These are phyloP conservation scores for Bombus balteatus DNA, from an alignment of 1,140 invertebrate genomes.

Conservation along the genomic window DNA sequence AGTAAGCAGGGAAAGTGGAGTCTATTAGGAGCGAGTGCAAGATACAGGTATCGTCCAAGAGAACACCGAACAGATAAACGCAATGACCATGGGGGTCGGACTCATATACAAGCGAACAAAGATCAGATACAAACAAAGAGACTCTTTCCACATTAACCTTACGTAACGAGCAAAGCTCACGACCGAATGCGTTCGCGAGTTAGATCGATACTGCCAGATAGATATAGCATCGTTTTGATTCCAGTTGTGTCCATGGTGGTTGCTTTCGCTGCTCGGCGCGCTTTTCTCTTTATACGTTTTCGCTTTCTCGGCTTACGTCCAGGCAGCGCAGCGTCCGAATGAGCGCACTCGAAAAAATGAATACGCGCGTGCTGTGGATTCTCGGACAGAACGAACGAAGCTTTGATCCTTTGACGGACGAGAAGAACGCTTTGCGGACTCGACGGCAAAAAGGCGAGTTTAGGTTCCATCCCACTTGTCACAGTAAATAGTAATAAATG, in stretches of 20 bases:
- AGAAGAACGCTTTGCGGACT: slow-evolving; percentile 30
- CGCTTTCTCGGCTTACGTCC: slow-evolving; percentile 10
- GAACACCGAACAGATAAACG: slow-evolving; percentile 11
- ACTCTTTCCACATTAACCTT: slow-evolving; percentile 44
- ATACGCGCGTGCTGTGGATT: background rate
- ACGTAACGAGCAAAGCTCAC: slow-evolving; percentile 25
- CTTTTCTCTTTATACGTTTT: slow-evolving; percentile 13
- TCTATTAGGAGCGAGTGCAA: slow-evolving; percentile 10
- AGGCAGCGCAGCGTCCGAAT: background rate
- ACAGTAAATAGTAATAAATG: slow-evolving; percentile 24
- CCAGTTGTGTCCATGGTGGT: slow-evolving; percentile 1
- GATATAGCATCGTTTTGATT: slow-evolving; percentile 21
- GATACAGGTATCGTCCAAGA: background rate
- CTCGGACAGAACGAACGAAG: background rate
- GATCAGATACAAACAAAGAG: slow-evolving; percentile 39
- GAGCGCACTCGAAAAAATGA: slow-evolving; percentile 29
- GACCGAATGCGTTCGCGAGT: background rate
- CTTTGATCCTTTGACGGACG: background rate
- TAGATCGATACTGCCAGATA: slow-evolving; percentile 35
- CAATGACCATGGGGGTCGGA: background rate
- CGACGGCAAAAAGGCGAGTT: background rate
- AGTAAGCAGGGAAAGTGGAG: slow-evolving; percentile 30
- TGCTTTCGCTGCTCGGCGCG: background rate
- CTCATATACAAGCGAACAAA: slow-evolving; percentile 12
- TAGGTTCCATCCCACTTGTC: slow-evolving; percentile 37